A percentile compares a stretch with the other conserved stretches of the same genome.
phyloP scores from a whole-genome alignment of 2,888 invertebrate species.

The Orthosia gothica region DNA sequence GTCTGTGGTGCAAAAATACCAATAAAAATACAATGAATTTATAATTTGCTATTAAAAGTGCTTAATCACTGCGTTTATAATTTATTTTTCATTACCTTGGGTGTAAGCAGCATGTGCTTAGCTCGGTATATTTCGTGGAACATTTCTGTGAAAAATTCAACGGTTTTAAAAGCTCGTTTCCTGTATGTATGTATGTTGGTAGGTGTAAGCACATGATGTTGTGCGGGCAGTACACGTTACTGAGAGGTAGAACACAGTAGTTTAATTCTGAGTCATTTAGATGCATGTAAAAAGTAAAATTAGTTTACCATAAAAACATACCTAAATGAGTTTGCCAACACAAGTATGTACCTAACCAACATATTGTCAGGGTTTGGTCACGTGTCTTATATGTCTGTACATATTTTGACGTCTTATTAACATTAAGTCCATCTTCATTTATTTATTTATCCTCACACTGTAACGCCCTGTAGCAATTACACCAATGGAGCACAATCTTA shows the following conservation, averaged over 20 bases:
- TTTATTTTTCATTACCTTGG: slow-evolving; percentile 50
- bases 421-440: no score
- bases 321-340: not conserved
- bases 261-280: not conserved
- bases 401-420: no score
- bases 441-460: no score
- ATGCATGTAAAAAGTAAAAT: not conserved
- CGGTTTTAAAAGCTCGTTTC: slow-evolving; percentile 58
- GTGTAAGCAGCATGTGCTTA: slow-evolving; percentile 33
- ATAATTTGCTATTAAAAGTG: slow-evolving; percentile 22
- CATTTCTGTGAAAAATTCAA: slow-evolving; percentile 58
- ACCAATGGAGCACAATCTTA: no score
- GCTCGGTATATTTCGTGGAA: slow-evolving; percentile 22
- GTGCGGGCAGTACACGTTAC: slow-evolving; percentile 11
- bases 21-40: no score
- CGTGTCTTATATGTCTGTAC: not conserved
- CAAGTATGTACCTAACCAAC: no score
- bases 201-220: slow-evolving; percentile 36
- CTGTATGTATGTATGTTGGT: slow-evolving; percentile 11
- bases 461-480: no score
- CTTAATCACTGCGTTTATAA: slow-evolving; percentile 51
- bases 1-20: no score
- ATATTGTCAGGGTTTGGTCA: not conserved
- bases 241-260: not conserved
- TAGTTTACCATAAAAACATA: not conserved